Evolutionary conservation across 2,113 vertebrate genomes (phyloP), one percentile per base, ranked within the genome.

Genomic region (Numida meleagris): DNA sequence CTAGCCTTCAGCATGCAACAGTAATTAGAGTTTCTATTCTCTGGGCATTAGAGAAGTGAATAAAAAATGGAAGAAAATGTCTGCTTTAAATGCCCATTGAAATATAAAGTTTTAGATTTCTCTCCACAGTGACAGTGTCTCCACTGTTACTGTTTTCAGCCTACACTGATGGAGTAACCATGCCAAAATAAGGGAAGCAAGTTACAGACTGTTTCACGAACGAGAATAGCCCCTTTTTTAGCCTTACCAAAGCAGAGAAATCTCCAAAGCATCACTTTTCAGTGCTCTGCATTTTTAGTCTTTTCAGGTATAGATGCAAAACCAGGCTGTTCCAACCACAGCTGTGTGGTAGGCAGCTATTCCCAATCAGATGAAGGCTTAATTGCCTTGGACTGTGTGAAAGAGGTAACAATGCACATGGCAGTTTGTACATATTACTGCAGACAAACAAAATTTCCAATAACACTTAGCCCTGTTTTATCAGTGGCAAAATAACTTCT

Each of bases 21-120:
- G 80, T 95, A 95, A 96, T 96, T 95, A 94, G 57, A 94, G 61
- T 86, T 94, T 72, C 77, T 90, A 58, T 74, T 84, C 92, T 91
- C 77, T 88, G 75, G 87, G 78, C 45, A 55, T 36, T 43, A 27
- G 42, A 71, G 42, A 45, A 38, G 48, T 50, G 51, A 94, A 87
- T 72, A 63, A 42, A 82, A 77, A 57, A 51, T 46, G 46, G 40
- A 38, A 31, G 57, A 71, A 70, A 51, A 65, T 48, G 46, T 63
- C 33, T 91, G 19, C 38, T 83, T 46, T 68, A 71, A 81, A 81
- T 77, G 25, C 78, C 27, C 18, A 3, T 10, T 34, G 83, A 62
- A 89, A 72, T 57, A 36, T 3, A 45, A 45, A 91, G 59, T 59
- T 86, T 18, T 90, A 31, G 24, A 38, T 68, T 94, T 90, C 46